A percentile compares a stretch with the other conserved stretches of the same genome.
phyloP scores from a whole-genome alignment of 2,113 vertebrate genomes.

The Benitochromis conjunctus region DNA sequence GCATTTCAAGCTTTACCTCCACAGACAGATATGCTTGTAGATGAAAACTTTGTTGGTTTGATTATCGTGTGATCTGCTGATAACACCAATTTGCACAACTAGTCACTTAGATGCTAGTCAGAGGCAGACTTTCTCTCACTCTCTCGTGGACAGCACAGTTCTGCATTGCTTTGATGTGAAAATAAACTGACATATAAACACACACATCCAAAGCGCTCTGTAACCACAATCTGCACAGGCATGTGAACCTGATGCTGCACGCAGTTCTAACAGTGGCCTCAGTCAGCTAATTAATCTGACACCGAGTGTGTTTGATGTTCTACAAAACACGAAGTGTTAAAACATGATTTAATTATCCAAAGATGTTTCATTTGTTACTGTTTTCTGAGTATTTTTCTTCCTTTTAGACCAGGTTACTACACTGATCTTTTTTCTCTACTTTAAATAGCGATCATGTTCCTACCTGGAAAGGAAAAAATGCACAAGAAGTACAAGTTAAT shows the following conservation, averaged over 20 bases:
- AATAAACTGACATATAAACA: not conserved
- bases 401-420: accelerated
- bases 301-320: not conserved
- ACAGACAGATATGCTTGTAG: not conserved
- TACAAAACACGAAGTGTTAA: not conserved
- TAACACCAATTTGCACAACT: not conserved
- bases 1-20: not conserved
- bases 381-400: not conserved
- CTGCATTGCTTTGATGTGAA: not conserved
- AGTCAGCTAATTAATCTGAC: not conserved
- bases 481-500: not conserved
- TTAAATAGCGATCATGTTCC: not conserved
- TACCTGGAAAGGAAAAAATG: not conserved
- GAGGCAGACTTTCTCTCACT: not conserved
- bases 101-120: accelerated
- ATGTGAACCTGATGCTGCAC: not conserved
- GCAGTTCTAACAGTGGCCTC: not conserved
- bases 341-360: not conserved
- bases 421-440: not conserved
- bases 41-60: not conserved
- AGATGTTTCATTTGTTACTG: not conserved
- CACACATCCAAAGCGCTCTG: not conserved
- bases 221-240: not conserved
- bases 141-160: not conserved
- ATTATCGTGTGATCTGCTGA: not conserved